Percentiles rank a stretch among this genome's conserved stretches.
phyloP scores from a whole-genome alignment of 2,888 invertebrate species.

The Tachina lurida region DNA sequence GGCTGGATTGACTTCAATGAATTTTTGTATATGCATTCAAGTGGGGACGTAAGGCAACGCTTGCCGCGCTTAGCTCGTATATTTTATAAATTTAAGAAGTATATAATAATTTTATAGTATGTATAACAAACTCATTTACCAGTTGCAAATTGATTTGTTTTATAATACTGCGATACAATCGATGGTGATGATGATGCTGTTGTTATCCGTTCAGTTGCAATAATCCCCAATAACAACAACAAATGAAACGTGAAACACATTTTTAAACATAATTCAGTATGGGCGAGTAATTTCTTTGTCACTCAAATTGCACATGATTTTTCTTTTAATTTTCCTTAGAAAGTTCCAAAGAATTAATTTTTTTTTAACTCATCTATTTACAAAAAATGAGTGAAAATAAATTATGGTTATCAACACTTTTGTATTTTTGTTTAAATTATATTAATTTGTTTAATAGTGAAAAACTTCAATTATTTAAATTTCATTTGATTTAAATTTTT shows the following conservation, averaged over 20 bases:
- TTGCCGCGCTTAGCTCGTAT: no score
- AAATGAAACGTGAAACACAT: slow-evolving; percentile 72
- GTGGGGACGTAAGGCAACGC: no score
- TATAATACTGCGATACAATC: slow-evolving; percentile 68
- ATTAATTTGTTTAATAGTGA: slow-evolving; percentile 24
- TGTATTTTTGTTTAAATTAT: neutral
- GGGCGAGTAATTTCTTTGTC: slow-evolving; percentile 18
- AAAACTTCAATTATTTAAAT: neutral
- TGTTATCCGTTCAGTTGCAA: slow-evolving; percentile 63
- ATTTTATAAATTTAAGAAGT: no score
- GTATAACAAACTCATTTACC: slow-evolving; percentile 61
- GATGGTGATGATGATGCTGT: slow-evolving; percentile 61
- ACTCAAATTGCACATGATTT: slow-evolving; percentile 25
- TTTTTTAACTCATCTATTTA: neutral
- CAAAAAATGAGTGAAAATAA: slow-evolving; percentile 20
- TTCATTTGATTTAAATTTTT: slow-evolving; percentile 1
- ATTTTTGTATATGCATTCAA: no score
- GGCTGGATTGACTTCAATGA: no score
- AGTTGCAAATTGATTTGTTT: slow-evolving; percentile 69
- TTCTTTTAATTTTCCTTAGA: neutral
- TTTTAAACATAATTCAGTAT: slow-evolving; percentile 72
- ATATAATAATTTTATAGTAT: no score
- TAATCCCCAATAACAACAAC: slow-evolving; percentile 70
- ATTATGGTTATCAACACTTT: slow-evolving; percentile 26
- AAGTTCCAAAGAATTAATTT: neutral